Evolutionary conservation across 2,888 invertebrate species (phyloP).

Genomic region (Bugulina stolonifera): DNA sequence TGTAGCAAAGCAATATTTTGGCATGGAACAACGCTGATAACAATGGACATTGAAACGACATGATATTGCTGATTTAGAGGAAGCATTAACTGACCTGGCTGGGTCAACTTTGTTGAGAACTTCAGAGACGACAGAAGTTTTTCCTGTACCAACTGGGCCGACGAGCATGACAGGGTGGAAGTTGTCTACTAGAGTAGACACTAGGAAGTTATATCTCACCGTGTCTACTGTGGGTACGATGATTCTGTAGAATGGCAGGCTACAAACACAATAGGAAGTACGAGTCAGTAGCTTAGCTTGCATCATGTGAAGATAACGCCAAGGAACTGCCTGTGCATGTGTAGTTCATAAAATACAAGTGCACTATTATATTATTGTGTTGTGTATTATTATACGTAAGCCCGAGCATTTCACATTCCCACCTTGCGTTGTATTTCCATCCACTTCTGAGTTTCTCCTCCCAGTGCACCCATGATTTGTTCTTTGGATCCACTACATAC

Average conservation of each 20-base stretch:
- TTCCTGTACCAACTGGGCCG: constrained; percentile 76
- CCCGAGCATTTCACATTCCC: no score
- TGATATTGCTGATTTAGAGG: no score
- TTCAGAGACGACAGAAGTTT: constrained; percentile 72
- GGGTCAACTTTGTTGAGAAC: constrained; percentile 62
- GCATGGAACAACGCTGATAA: no score
- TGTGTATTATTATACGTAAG: no score
- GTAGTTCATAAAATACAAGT: no score
- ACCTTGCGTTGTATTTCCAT: constrained; percentile 70
- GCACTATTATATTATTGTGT: no score
- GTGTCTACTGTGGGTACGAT: constrained; percentile 83
- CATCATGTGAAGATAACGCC: no score
- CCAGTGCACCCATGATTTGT: constrained; percentile 70
- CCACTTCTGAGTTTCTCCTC: constrained; percentile 68
- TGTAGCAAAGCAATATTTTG: no score
- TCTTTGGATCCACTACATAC: constrained; percentile 74
- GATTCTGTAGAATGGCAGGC: constrained; percentile 73
- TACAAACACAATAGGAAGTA: constrained; percentile 54
- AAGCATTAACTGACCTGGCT: neutral
- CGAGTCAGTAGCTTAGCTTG: no score
- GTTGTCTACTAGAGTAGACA: constrained; percentile 62
- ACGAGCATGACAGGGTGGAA: constrained; percentile 70
- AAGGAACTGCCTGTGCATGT: no score
- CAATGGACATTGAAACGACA: no score
- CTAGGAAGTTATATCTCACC: constrained; percentile 72